Percentiles rank a stretch among this genome's conserved stretches.
Evolutionary conservation across 2,888 invertebrate species (phyloP).

Genomic region (Coleophora flavipennella): DNA sequence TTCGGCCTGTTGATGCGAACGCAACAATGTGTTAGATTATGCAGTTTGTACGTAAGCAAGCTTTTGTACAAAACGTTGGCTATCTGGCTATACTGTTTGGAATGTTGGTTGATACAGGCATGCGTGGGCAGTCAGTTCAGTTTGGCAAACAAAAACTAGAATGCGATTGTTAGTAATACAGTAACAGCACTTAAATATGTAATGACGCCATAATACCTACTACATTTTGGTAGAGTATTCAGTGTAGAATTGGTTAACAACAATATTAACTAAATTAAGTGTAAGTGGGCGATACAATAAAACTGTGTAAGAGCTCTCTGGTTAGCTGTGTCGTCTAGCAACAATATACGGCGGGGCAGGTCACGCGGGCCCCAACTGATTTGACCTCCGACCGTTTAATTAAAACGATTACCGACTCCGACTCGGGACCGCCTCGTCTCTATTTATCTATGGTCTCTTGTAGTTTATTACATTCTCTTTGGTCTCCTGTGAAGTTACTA

Average conservation of each 20-base stretch:
- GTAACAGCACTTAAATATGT: too few species aligned
- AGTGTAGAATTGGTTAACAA: constrained; percentile 9
- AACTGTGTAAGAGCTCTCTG: constrained; percentile 12
- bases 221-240: constrained; percentile 9
- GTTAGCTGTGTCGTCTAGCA: neutral
- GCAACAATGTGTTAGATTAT: constrained; percentile 47
- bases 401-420: constrained; percentile 43
- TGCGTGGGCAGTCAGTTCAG: too few species aligned
- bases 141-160: too few species aligned
- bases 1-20: constrained; percentile 52
- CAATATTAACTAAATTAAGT: neutral
- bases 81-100: too few species aligned
- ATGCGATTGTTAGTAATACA: too few species aligned
- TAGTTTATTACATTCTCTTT: too few species aligned
- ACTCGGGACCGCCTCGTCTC: neutral
- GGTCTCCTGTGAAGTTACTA: too few species aligned
- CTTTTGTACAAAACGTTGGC: constrained; percentile 32
- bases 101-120: too few species aligned
- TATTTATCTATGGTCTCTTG: neutral
- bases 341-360: constrained; percentile 4
- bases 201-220: too few species aligned
- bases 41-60: constrained; percentile 37
- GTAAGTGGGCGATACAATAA: constrained; percentile 4
- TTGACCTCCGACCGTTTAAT: constrained; percentile 68
- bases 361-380: constrained; percentile 54